Evolutionary conservation across 2,797 vertebrate species (phyloP).

Genomic region (Poeciliopsis turneri): DNA sequence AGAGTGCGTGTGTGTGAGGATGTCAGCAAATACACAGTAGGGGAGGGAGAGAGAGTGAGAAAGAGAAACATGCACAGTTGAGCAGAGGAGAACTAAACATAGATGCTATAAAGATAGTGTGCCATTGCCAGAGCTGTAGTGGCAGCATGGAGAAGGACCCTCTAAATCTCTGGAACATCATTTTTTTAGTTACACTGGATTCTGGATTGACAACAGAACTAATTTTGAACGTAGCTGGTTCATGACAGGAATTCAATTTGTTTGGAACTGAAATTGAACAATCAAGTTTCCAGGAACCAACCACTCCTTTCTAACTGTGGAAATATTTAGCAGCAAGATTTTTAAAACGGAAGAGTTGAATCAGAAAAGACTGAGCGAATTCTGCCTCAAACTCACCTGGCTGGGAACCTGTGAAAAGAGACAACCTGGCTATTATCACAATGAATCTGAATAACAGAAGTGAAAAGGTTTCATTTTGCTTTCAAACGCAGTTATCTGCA

Average conservation of each 20-base stretch:
- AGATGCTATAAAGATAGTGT: conserved; percentile 55
- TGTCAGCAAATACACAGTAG: conserved; percentile 60
- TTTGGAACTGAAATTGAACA: conserved; percentile 8
- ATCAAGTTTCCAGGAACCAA: background rate
- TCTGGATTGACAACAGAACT: conserved; percentile 25
- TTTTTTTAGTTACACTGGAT: conserved; percentile 6
- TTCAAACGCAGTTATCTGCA: background rate
- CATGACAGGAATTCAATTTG: conserved; percentile 1
- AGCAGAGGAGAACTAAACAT: conserved; percentile 60
- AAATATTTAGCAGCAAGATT: background rate
- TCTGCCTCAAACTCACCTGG: background rate
- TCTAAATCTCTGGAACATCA: conserved; percentile 22
- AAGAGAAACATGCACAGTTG: conserved; percentile 30
- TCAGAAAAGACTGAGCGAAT: background rate
- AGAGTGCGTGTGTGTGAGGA: conserved; percentile 30
- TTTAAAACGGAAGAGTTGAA: conserved; percentile 12
- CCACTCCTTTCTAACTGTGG: background rate
- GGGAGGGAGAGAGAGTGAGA: conserved; percentile 28
- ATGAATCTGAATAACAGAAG: conserved; percentile 14
- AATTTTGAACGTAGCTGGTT: conserved; percentile 13
- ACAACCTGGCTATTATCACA: background rate
- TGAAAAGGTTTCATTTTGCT: conserved; percentile 7
- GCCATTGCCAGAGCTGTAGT: conserved; percentile 29
- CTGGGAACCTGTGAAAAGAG: background rate
- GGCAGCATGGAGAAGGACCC: conserved; percentile 39